Conservation (phyloP, 2,888 invertebrate genomes). For the Eupithecia vulgata region DNA sequence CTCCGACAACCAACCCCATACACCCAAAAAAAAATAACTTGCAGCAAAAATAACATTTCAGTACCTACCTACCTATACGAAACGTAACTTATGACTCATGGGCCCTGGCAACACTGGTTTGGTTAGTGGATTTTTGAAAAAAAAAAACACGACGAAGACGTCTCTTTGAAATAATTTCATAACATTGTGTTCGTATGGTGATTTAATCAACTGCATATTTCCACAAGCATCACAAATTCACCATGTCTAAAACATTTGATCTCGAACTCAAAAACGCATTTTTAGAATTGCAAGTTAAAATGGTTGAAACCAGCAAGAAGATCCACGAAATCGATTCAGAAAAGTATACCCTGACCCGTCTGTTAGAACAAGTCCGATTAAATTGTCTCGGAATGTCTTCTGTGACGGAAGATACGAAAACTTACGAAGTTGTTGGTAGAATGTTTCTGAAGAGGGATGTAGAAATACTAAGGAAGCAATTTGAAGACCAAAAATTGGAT, state of each 20-base stretch:
- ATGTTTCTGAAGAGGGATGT: slow-evolving; percentile 91
- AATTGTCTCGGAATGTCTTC: slow-evolving; percentile 87
- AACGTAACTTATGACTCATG: no score
- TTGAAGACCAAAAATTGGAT: slow-evolving; percentile 83
- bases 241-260: slow-evolving; percentile 82
- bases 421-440: slow-evolving; percentile 92
- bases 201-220: neutral
- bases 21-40: no score
- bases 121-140: no score
- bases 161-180: no score
- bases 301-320: slow-evolving; percentile 91
- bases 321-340: slow-evolving; percentile 91
- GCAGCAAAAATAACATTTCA: no score
- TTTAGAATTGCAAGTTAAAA: slow-evolving; percentile 91
- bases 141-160: no score
- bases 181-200: neutral
- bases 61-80: no score
- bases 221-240: neutral
- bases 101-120: no score
- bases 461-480: slow-evolving; percentile 85
- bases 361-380: slow-evolving; percentile 87
- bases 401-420: slow-evolving; percentile 86
- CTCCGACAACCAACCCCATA: no score
- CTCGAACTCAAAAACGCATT: slow-evolving; percentile 89
- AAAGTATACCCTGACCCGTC: slow-evolving; percentile 87